Evolutionary conservation across 2,113 vertebrate genomes (phyloP).

Genomic region (Eclectus roratus): DNA sequence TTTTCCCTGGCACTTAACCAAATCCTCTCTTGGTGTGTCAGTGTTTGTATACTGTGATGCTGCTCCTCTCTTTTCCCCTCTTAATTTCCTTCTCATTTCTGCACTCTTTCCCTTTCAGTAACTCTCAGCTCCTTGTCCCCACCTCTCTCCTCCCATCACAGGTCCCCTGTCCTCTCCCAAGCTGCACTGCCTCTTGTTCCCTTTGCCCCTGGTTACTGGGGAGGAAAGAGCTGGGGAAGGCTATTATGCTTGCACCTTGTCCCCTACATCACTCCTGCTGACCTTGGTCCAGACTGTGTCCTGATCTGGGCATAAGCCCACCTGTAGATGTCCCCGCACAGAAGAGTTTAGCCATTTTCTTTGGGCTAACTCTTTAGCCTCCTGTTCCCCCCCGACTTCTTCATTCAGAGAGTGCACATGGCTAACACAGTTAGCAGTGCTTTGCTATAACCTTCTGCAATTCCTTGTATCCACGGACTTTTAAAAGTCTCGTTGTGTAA

Average conservation of each 20-base stretch:
- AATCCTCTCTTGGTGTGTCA: neutral
- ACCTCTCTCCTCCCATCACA: fast-evolving
- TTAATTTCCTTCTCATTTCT: neutral
- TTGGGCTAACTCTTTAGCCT: neutral
- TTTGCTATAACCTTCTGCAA: neutral
- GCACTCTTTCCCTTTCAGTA: neutral
- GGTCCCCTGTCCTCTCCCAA: neutral
- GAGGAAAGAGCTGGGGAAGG: fast-evolving
- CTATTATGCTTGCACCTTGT: fast-evolving
- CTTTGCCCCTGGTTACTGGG: fast-evolving
- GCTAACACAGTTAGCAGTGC: neutral
- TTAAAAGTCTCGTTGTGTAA: neutral
- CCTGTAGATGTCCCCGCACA: neutral
- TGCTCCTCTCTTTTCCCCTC: neutral
- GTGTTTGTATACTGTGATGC: fast-evolving
- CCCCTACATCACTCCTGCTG: neutral
- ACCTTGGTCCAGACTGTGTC: neutral
- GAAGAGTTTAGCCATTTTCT: neutral
- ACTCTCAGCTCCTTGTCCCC: fast-evolving
- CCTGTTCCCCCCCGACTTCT: neutral
- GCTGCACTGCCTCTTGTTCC: fast-evolving
- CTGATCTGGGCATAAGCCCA: neutral
- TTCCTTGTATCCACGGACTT: neutral
- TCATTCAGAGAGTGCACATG: neutral
- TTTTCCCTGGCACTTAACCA: neutral